Evolutionary conservation across 2,888 invertebrate genomes (phyloP), one percentile per base, ranked within the genome.

Genomic region (Tanypteryx hageni): DNA sequence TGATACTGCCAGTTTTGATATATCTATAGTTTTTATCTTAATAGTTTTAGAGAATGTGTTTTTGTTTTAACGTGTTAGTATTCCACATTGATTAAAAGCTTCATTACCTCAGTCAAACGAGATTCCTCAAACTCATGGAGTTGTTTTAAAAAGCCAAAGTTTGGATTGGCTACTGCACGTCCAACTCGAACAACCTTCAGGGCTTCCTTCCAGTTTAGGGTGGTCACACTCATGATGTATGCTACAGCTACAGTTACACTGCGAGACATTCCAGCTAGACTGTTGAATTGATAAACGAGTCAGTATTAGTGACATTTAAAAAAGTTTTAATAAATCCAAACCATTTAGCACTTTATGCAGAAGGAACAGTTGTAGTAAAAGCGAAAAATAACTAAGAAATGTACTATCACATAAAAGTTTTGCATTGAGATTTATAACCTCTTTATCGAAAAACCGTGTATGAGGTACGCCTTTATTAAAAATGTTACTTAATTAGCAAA

Each of bases 221-320:
- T 96, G 58, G 99, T 99, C 93, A 98, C 98, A 85, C 98, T 98
- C 99, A 99, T 99, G 93, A 99, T 98, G 95, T 99, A 99, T 81
- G 99, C 99, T 92, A 99, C 98, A 0, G 98, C 98, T 92, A 99
- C 98, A 0, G 99, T 99, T 93, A 99, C 99, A 94, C 99, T 99
- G 44, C 99, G 97, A 0, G 99, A 99, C 97, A 99, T 99, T 59
- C 99, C 99, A 31, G 99, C 99, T 94, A 99, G 95, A 95, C 98
- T 98, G 95, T 92, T 94, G 94, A 93, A 76, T 11, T 44, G 44
- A 44, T 3, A 44, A 44, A 44, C 5, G 44, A 44, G 5, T 44
- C 44, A 44, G 44, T 44, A 44, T 44, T 5, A 44, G 44, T 44
- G 44, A 5, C 44, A 44, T 44, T 44, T 3, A 44, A 44, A 44